phyloP scores from a whole-genome alignment of 2,888 invertebrate genomes.

The Syrista parreyssii region DNA sequence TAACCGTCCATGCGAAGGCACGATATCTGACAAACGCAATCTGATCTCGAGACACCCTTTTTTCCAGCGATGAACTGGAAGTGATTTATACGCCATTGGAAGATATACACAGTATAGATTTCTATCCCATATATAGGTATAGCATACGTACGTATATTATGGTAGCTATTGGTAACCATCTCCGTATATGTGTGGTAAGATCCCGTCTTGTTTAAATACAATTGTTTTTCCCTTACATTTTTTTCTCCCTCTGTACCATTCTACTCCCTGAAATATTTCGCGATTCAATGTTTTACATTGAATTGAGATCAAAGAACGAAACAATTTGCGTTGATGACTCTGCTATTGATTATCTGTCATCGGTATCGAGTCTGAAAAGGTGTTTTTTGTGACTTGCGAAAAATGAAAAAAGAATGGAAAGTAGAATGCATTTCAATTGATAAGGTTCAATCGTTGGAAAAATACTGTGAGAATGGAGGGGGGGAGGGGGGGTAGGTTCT shows the following conservation, averaged over 20 bases:
- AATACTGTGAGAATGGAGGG: not conserved
- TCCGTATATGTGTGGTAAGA: not conserved
- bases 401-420: not conserved
- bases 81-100: not conserved
- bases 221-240: not conserved
- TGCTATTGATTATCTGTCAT: not conserved
- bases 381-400: not conserved
- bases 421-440: not conserved
- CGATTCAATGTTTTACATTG: not conserved
- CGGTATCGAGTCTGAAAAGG: not conserved
- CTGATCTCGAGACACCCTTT: not conserved
- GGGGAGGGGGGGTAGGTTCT: not conserved
- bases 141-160: not conserved
- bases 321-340: not conserved
- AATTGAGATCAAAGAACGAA: not conserved
- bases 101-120: not conserved
- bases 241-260: not conserved
- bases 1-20: not conserved
- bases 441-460: not conserved
- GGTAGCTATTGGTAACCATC: not conserved
- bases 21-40: not conserved
- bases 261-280: not conserved
- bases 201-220: not conserved
- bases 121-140: not conserved
- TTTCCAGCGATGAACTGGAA: not conserved